These are phyloP conservation scores for Mormyrops attenuatus DNA, from an alignment of 2,797 vertebrate genomes.

Conservation along the genomic window DNA sequence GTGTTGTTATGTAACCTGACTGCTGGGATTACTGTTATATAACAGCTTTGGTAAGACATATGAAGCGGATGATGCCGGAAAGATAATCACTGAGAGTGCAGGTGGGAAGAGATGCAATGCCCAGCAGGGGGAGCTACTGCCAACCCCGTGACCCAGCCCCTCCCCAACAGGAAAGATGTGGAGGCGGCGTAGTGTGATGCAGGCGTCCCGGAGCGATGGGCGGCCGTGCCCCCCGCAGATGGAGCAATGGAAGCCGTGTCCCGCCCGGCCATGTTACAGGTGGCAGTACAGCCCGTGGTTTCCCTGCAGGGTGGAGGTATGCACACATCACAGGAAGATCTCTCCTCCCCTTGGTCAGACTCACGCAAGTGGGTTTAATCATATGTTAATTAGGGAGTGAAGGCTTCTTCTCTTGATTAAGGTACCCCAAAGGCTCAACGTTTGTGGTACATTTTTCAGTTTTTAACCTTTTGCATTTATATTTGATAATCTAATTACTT, in stretches of 20 bases:
- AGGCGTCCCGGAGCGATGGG: slow-evolving; percentile 89
- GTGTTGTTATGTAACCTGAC: slow-evolving; percentile 2
- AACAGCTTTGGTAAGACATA: background rate
- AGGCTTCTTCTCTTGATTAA: background rate
- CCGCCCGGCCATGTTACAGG: slow-evolving; percentile 85
- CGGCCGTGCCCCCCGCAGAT: slow-evolving; percentile 82
- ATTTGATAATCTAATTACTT: background rate
- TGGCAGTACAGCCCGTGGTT: slow-evolving; percentile 92
- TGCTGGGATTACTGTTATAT: slow-evolving; percentile 3
- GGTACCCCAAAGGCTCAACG: background rate
- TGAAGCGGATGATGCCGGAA: background rate
- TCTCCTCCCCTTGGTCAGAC: slow-evolving; percentile 6
- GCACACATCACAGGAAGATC: background rate
- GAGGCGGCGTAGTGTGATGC: slow-evolving; percentile 75
- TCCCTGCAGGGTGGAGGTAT: slow-evolving; percentile 84
- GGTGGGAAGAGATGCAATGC: background rate
- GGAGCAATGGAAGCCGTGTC: slow-evolving; percentile 93
- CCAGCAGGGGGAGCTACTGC: background rate
- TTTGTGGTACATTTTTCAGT: background rate
- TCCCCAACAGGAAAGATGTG: slow-evolving; percentile 80
- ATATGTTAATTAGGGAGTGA: background rate
- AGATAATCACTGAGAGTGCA: background rate
- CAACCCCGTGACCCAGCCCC: background rate
- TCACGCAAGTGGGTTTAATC: background rate
- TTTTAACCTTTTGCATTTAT: background rate